Base-by-base conservation (phyloP, 1,140 invertebrate genomes). In the Leptinotarsa lineolata region DNA sequence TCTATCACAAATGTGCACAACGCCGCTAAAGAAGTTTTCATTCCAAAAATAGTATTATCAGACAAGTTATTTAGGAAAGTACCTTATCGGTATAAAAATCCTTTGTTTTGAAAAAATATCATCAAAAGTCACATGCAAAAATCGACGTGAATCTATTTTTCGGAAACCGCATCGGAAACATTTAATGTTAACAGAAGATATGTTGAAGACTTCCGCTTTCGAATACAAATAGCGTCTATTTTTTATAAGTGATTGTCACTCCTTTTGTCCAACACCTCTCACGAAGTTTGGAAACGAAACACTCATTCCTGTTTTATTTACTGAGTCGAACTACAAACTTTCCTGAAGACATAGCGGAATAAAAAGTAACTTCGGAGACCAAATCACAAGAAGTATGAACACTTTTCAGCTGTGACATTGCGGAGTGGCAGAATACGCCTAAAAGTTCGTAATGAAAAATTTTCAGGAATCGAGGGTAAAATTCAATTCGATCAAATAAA, bases 401-500 rank as follows among this genome's bases (percentile, higher is more conserved):
- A 54, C 48, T 54, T 54, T 54, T 54, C 48, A 54, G 48, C 48
- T 18, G 48, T 54, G 48, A 54, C 16, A 54, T 8, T 54, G 48
- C 48, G 48, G 48, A 54, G 48, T 54, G 48, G 48, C 48, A 54
- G 48, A 54, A 54, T 54, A 54, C 48, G 48, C 48, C 15, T 54
- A 54, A 54, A 54, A 54, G 48, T 54, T 54, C 48, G 48, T 54
- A 54, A 54, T 54, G 48, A 54, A 54, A 54, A 54, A 54, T 54
- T 18, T 54, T 18, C 48, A 11, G 16, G 48, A 18, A 18, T 54
- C 15, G 48, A 54, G 48, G 48, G 48, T 15, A n/a, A 54, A 54
- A 54, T 54, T 54, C 48, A n/a, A 54, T 54, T 54, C 12, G 48
- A 54, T 54, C n/a, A 8, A 54, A 54, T 54, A 54, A 15, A 54